Evolutionary conservation across 2,797 vertebrate genomes (phyloP).

Genomic region (Anniella stebbinsi): DNA sequence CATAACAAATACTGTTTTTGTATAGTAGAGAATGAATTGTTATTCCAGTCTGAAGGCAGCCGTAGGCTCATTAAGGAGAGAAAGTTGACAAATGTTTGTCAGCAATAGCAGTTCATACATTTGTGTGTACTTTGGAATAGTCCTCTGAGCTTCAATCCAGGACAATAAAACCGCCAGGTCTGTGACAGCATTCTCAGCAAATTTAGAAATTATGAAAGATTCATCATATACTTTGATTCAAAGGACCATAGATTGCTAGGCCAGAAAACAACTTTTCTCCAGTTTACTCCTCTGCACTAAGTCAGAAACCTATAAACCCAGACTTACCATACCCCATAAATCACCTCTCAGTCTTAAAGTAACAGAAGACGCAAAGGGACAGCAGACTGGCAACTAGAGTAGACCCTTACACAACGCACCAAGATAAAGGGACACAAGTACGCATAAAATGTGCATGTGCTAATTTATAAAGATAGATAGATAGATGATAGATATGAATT

Average conservation of each 20-base stretch:
- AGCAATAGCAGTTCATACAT: background rate
- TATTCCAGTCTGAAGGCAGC: constrained; percentile 22
- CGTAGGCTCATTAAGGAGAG: background rate
- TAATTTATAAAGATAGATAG: background rate
- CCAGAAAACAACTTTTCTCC: background rate
- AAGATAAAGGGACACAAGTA: background rate
- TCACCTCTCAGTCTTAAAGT: background rate
- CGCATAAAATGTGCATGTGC: background rate
- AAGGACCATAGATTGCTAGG: background rate
- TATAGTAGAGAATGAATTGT: background rate
- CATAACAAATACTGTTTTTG: background rate
- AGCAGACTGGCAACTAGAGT: background rate
- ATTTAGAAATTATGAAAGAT: background rate
- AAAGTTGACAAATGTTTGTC: constrained; percentile 1
- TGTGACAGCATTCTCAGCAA: background rate
- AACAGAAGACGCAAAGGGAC: background rate
- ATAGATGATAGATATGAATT: background rate
- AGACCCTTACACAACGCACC: background rate
- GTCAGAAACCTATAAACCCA: background rate
- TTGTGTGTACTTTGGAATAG: background rate
- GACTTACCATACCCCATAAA: background rate
- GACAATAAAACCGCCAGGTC: background rate
- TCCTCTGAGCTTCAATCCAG: background rate
- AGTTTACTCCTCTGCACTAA: background rate
- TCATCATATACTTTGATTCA: background rate